Evolutionary conservation across 2,888 invertebrate genomes (phyloP).

Genomic region (Dascillus cervinus): DNA sequence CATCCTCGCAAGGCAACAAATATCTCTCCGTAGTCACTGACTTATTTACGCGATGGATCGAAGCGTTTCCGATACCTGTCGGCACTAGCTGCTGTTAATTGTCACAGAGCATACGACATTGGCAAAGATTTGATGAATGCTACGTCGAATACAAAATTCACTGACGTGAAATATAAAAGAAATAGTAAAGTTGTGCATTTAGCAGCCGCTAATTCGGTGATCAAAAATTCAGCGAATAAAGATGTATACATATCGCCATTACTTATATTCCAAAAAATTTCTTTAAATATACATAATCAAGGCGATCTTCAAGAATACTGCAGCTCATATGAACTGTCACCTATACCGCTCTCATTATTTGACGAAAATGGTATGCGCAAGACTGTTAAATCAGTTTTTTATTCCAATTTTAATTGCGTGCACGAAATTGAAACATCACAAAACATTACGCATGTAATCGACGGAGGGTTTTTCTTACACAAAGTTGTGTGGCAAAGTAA

Average conservation of each 20-base stretch:
- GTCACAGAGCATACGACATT: slow-evolving; percentile 24
- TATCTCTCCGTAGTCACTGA: too few relatives aligned
- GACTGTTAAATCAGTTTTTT: too few relatives aligned
- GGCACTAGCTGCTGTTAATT: too few relatives aligned
- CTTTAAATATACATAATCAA: slow-evolving; percentile 20
- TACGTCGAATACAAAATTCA: slow-evolving; percentile 25
- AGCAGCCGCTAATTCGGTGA: slow-evolving; percentile 20
- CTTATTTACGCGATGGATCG: too few relatives aligned
- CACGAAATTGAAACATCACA: too few relatives aligned
- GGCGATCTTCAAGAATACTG: slow-evolving; percentile 25
- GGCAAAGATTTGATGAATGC: slow-evolving; percentile 23
- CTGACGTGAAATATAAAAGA: slow-evolving; percentile 24
- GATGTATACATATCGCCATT: slow-evolving; percentile 20
- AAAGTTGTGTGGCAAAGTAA: slow-evolving; percentile 21
- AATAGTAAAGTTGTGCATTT: slow-evolving; percentile 27
- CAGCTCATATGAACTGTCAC: slow-evolving; percentile 25
- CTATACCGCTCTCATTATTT: slow-evolving; percentile 26
- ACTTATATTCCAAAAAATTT: slow-evolving; percentile 23
- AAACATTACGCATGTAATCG: slow-evolving; percentile 19
- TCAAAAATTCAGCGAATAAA: too few relatives aligned
- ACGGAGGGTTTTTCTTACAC: slow-evolving; percentile 25
- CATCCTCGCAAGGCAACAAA: too few relatives aligned
- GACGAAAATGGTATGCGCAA: slow-evolving; percentile 22
- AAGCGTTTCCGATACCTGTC: too few relatives aligned
- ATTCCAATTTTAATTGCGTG: too few relatives aligned